phyloP scores from a whole-genome alignment of 2,888 invertebrate genomes.

The Melinaea menophilus region DNA sequence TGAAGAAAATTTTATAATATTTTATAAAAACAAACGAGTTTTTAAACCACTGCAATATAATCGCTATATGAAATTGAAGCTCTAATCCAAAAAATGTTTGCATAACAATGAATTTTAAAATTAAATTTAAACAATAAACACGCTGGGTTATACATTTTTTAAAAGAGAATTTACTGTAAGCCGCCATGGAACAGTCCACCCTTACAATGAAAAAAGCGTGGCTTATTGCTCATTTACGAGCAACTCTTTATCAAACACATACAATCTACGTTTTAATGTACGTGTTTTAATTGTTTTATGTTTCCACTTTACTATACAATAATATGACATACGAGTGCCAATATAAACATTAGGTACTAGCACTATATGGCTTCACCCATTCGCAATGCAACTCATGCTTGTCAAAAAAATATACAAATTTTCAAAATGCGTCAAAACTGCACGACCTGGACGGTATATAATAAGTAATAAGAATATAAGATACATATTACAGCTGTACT shows the following conservation, averaged over 20 bases:
- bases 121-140: slow-evolving; percentile 57
- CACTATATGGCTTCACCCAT: too few relatives aligned
- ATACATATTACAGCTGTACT: slow-evolving; percentile 6
- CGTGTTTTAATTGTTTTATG: slow-evolving; percentile 41
- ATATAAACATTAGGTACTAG: too few relatives aligned
- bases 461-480: slow-evolving; percentile 16
- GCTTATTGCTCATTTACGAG: too few relatives aligned
- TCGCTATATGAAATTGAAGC: background rate
- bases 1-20: too few relatives aligned
- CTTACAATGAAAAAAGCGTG: slow-evolving; percentile 53
- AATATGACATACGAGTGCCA: too few relatives aligned
- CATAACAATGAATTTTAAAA: slow-evolving; percentile 39
- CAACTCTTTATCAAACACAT: slow-evolving; percentile 55
- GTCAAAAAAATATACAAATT: too few relatives aligned
- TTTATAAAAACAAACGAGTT: slow-evolving; percentile 43
- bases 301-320: slow-evolving; percentile 40
- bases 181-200: slow-evolving; percentile 36
- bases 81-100: background rate
- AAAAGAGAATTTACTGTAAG: slow-evolving; percentile 49
- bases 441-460: too few relatives aligned
- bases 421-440: slow-evolving; percentile 21
- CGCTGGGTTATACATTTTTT: slow-evolving; percentile 47
- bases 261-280: slow-evolving; percentile 45
- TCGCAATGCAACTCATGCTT: too few relatives aligned
- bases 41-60: background rate